phyloP scores from a whole-genome alignment of 1,140 invertebrate species.

The Notospermus geniculatus region DNA sequence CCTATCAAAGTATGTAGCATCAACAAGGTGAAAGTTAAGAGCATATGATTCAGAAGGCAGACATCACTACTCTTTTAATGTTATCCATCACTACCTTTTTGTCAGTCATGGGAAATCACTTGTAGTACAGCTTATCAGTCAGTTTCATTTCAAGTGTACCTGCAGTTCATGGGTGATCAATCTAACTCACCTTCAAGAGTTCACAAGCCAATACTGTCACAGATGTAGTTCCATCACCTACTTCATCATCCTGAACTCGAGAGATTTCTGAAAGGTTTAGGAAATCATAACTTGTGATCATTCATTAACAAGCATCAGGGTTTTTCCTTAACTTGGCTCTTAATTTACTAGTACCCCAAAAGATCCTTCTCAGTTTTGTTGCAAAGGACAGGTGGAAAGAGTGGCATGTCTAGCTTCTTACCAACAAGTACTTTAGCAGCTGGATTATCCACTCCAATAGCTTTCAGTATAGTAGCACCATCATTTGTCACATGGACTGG shows the following conservation, averaged over 20 bases:
- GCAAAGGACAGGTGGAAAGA: too few relatives aligned
- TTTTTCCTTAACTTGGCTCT: too few relatives aligned
- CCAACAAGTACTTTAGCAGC: conserved; percentile 95
- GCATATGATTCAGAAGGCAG: background rate
- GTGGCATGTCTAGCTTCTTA: conserved; percentile 34
- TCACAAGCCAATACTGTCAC: conserved; percentile 97
- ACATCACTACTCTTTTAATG: too few relatives aligned
- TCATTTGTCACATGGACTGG: conserved; percentile 97
- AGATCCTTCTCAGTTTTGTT: too few relatives aligned
- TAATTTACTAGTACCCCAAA: too few relatives aligned
- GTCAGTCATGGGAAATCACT: too few relatives aligned
- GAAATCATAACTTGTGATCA: background rate
- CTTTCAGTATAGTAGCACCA: conserved; percentile 96
- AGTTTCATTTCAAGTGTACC: conserved; percentile 6
- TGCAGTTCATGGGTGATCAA: background rate
- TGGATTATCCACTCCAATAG: conserved; percentile 97
- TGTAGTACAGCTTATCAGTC: too few relatives aligned
- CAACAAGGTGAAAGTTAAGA: background rate
- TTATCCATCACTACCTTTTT: too few relatives aligned
- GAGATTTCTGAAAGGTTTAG: conserved; percentile 83
- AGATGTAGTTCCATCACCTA: conserved; percentile 99
- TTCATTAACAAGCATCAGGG: background rate
- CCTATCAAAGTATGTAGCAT: conserved; percentile 57
- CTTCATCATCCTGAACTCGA: conserved; percentile 98
- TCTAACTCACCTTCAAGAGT: conserved; percentile 66